Conservation (phyloP, 2,797 vertebrate species). For the Gymnoscopelus braueri region DNA sequence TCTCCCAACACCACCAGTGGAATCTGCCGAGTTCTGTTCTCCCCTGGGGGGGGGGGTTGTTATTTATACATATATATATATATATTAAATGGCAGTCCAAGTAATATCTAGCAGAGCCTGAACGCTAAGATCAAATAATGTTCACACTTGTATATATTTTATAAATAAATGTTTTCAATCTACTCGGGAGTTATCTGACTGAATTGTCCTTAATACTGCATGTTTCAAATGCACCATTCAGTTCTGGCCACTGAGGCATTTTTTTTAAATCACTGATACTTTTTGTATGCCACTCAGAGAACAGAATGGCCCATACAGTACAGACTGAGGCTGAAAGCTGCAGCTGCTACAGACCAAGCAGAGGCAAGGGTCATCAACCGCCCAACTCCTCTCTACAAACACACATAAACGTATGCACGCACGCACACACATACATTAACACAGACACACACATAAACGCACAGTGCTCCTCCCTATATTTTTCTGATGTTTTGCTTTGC, state of each 20-base stretch:
- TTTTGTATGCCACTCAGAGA: constrained; percentile 70
- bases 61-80: too few relatives aligned
- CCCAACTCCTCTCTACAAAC: constrained; percentile 4
- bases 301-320: constrained; percentile 73
- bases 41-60: too few relatives aligned
- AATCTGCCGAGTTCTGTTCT: too few relatives aligned
- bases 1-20: too few relatives aligned
- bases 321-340: constrained; percentile 66
- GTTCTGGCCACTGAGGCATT: constrained; percentile 44
- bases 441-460: neutral
- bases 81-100: too few relatives aligned
- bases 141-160: too few relatives aligned
- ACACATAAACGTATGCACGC: neutral
- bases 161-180: too few relatives aligned
- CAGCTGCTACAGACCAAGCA: constrained; percentile 74
- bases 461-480: constrained; percentile 66
- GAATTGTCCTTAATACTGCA: neutral
- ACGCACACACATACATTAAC: neutral
- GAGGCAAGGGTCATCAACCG: constrained; percentile 62
- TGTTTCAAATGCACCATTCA: constrained; percentile 48
- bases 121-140: too few relatives aligned
- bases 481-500: constrained; percentile 72
- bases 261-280: constrained; percentile 55
- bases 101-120: too few relatives aligned
- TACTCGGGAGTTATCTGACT: too few relatives aligned